Conservation (phyloP, 2,888 invertebrate species). For the Linnaemya tessellans region DNA sequence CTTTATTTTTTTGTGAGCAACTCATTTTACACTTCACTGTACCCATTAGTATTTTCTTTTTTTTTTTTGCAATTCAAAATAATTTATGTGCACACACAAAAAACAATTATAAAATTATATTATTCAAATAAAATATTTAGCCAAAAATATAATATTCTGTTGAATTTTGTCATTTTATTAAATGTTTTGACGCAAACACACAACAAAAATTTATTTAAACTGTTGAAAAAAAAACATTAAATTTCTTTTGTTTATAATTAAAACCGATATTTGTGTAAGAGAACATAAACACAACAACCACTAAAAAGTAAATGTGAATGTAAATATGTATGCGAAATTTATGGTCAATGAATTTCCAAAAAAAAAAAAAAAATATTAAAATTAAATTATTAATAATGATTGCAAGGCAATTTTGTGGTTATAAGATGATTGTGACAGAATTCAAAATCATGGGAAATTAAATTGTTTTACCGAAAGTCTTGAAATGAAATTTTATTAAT, state of each 20-base stretch:
- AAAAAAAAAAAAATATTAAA: conserved; percentile 13
- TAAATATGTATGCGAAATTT: conserved; percentile 21
- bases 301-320: neutral
- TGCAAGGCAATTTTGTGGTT: conserved; percentile 1
- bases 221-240: conserved; percentile 2
- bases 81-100: conserved; percentile 1
- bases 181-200: conserved; percentile 57
- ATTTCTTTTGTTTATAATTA: conserved; percentile 39
- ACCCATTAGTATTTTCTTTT: neutral
- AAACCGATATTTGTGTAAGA: conserved; percentile 32
- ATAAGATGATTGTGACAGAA: conserved; percentile 23
- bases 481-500: neutral
- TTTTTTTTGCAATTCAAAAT: neutral
- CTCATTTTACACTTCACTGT: conserved; percentile 14
- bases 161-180: conserved; percentile 57
- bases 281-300: neutral
- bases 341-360: conserved; percentile 51
- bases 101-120: conserved; percentile 8
- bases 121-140: conserved; percentile 14
- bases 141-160: conserved; percentile 6
- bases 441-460: conserved; percentile 1
- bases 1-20: too few species aligned
- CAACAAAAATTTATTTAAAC: conserved; percentile 28
- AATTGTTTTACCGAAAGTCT: neutral
- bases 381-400: too few species aligned